Percentiles rank a stretch among this genome's conserved stretches.
These are phyloP conservation scores for Eremobia ochroleuca DNA, from an alignment of 2,888 invertebrate species.

Conservation along the genomic window DNA sequence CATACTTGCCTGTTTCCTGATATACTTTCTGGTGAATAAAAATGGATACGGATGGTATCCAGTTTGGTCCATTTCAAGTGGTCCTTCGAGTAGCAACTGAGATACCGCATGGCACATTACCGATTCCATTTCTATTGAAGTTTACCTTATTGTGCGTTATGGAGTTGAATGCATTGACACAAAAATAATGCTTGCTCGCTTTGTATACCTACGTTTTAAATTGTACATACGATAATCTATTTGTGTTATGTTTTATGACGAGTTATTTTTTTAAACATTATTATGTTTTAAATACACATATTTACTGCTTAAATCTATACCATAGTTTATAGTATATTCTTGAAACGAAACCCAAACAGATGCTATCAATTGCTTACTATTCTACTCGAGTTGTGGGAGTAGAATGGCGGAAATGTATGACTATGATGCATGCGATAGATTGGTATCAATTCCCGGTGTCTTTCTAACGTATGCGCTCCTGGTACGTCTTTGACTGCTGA, in stretches of 20 bases:
- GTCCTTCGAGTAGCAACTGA: constrained; percentile 9
- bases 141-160: constrained; percentile 35
- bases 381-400: constrained; percentile 48
- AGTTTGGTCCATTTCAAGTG: not conserved
- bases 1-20: not conserved
- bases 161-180: constrained; percentile 57
- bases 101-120: not conserved
- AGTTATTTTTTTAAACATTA: not conserved
- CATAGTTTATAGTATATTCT: constrained; percentile 12
- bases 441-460: constrained; percentile 46
- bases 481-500: constrained; percentile 24
- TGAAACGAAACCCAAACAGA: constrained; percentile 40
- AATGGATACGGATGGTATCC: not conserved
- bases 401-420: constrained; percentile 46
- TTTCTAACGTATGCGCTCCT: constrained; percentile 49
- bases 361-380: constrained; percentile 47
- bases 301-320: not conserved
- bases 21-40: not conserved
- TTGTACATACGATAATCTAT: constrained; percentile 12
- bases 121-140: constrained; percentile 22
- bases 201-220: constrained; percentile 14
- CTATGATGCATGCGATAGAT: constrained; percentile 44
- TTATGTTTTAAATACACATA: not conserved
- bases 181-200: constrained; percentile 43
- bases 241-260: constrained; percentile 8